Evolutionary conservation across 2,797 vertebrate genomes (phyloP).

Genomic region (Cephalopachus bancanus): DNA sequence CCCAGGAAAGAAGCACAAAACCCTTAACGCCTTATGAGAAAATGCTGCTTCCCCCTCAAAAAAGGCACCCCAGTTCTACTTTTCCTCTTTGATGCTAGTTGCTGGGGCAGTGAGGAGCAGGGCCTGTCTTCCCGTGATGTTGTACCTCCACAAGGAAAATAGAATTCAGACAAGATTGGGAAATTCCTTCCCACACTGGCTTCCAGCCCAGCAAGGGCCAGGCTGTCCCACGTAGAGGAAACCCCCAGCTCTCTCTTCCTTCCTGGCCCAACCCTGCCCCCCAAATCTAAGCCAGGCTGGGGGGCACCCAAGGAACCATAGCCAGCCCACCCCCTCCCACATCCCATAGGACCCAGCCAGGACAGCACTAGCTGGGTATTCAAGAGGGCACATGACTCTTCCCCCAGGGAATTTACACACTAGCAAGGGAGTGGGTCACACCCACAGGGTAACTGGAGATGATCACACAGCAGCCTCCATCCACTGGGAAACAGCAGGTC

Average conservation of each 20-base stretch:
- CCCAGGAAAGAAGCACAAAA: neutral
- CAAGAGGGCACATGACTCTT: neutral
- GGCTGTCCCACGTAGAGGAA: conserved; percentile 18
- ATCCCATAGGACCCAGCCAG: neutral
- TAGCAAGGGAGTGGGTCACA: neutral
- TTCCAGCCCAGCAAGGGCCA: neutral
- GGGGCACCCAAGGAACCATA: neutral
- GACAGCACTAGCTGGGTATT: neutral
- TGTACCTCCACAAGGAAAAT: neutral
- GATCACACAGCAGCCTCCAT: neutral
- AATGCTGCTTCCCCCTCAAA: neutral
- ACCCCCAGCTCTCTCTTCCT: neutral
- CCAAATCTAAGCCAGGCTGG: neutral
- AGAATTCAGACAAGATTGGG: neutral
- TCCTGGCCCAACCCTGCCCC: neutral
- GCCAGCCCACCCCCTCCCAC: neutral
- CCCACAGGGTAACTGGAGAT: neutral
- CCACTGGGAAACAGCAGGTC: conserved; percentile 28
- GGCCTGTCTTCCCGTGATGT: neutral
- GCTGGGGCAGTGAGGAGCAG: neutral
- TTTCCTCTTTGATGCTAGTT: neutral
- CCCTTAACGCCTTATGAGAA: neutral
- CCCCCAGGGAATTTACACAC: neutral
- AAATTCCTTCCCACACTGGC: conserved; percentile 38
- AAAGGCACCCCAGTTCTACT: neutral